Evolutionary conservation across 2,888 invertebrate species (phyloP).

Genomic region (Patella depressa): DNA sequence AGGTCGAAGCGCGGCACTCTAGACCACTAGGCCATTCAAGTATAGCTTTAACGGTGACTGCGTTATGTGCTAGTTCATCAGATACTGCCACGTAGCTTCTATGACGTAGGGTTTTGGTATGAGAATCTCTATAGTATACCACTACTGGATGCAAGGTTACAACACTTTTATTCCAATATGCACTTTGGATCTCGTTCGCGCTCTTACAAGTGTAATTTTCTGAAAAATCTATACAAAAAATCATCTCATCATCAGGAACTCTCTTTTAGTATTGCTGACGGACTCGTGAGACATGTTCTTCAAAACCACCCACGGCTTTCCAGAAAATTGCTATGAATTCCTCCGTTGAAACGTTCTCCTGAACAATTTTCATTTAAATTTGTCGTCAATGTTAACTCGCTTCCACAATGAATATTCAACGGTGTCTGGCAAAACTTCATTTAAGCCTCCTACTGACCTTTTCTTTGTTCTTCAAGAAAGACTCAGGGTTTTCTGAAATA

Average conservation of each 20-base stretch:
- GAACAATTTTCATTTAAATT: neutral
- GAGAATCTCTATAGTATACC: slow-evolving; percentile 21
- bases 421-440: no score
- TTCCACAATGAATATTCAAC: neutral
- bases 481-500: neutral
- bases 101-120: slow-evolving; percentile 11
- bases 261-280: slow-evolving; percentile 33
- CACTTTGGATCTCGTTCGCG: slow-evolving; percentile 39
- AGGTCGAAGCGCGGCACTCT: no score
- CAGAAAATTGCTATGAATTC: neutral
- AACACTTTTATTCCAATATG: slow-evolving; percentile 34
- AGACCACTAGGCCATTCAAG: no score
- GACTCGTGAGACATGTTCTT: slow-evolving; percentile 26
- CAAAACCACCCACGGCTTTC: slow-evolving; percentile 17
- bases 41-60: slow-evolving; percentile 26
- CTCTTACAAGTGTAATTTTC: slow-evolving; percentile 35
- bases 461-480: neutral
- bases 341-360: neutral
- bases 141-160: slow-evolving; percentile 41
- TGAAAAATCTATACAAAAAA: slow-evolving; percentile 41
- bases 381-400: neutral
- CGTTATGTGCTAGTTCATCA: slow-evolving; percentile 34
- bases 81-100: slow-evolving; percentile 34
- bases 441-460: no score
- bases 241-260: slow-evolving; percentile 27